phyloP scores from a whole-genome alignment of 1,140 invertebrate genomes.

The Calosoma granatense region DNA sequence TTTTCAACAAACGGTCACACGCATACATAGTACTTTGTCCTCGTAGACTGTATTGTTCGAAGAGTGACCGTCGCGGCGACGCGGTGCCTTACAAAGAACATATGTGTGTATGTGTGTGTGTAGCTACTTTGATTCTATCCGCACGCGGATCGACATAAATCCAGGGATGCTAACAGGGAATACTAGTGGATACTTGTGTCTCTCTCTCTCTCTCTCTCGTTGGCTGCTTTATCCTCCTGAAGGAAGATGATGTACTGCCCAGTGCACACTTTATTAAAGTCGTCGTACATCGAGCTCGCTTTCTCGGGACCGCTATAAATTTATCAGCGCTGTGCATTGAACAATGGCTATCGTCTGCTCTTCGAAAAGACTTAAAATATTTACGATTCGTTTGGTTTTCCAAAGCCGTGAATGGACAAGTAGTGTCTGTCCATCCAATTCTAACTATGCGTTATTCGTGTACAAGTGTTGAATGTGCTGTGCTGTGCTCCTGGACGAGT shows the following conservation, averaged over 20 bases:
- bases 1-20: no score
- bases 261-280: conserved; percentile 7
- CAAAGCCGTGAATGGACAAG: background rate
- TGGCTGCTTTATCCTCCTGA: background rate
- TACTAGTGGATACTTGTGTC: no score
- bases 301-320: background rate
- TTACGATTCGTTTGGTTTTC: conserved; percentile 1
- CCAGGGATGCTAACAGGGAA: background rate
- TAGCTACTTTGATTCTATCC: background rate
- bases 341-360: background rate
- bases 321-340: background rate
- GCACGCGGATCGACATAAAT: background rate
- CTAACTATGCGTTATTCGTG: no score
- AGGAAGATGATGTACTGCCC: conserved; percentile 1
- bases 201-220: no score
- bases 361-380: background rate
- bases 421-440: no score
- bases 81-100: no score
- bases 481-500: no score
- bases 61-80: no score
- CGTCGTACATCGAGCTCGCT: background rate
- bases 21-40: no score
- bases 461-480: no score
- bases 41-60: no score
- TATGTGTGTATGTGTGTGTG: no score